Evolutionary conservation across 2,888 invertebrate genomes (phyloP).

Genomic region (Andrena bucephala): DNA sequence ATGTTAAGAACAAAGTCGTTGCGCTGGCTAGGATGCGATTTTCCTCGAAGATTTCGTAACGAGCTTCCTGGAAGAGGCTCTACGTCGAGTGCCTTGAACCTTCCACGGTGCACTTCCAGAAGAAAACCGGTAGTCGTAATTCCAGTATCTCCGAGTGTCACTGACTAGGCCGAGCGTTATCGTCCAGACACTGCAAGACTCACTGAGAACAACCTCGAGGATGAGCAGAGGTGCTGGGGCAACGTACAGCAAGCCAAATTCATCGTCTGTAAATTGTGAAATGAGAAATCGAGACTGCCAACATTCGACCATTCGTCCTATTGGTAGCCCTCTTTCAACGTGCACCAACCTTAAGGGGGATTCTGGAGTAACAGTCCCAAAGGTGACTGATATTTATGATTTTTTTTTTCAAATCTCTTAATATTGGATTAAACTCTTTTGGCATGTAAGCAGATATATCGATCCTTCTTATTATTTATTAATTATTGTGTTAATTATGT

Average conservation of each 20-base stretch:
- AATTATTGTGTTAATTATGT: too few relatives aligned
- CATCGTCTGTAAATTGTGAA: constrained; percentile 1
- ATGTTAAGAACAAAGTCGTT: constrained; percentile 3
- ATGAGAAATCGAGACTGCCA: constrained; percentile 1
- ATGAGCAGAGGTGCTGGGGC: constrained; percentile 2
- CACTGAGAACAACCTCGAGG: background rate
- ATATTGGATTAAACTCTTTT: too few relatives aligned
- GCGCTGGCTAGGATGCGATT: constrained; percentile 50
- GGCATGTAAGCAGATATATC: too few relatives aligned
- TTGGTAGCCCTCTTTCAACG: too few relatives aligned
- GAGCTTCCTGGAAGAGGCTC: constrained; percentile 62
- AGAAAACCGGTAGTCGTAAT: constrained; percentile 71
- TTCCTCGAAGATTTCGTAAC: constrained; percentile 67
- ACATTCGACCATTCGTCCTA: background rate
- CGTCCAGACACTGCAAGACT: constrained; percentile 38
- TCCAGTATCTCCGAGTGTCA: constrained; percentile 64
- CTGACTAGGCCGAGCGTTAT: constrained; percentile 48
- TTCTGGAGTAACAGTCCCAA: too few relatives aligned
- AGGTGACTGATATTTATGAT: too few relatives aligned
- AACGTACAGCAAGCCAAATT: constrained; percentile 1
- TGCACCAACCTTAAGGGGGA: too few relatives aligned
- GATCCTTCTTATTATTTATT: too few relatives aligned
- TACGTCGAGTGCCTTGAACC: constrained; percentile 51
- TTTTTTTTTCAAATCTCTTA: too few relatives aligned
- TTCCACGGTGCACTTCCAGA: constrained; percentile 45